These are phyloP conservation scores for Dreissena rostriformis DNA, from an alignment of 1,140 invertebrate species.

Conservation along the genomic window DNA sequence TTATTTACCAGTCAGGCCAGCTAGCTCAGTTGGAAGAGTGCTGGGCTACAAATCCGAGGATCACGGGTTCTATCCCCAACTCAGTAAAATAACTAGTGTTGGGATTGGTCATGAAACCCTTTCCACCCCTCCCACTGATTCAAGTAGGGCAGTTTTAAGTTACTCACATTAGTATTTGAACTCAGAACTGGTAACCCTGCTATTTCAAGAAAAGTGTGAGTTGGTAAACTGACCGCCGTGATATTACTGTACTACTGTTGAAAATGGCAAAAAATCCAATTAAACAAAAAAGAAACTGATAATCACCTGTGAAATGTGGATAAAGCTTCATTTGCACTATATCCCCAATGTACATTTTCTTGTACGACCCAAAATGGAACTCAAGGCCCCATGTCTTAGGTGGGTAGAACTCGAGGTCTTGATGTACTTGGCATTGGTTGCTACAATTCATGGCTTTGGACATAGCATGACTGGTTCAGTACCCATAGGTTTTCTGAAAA, in stretches of 20 bases:
- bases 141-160: not conserved
- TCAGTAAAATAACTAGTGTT: too few species aligned
- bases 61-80: not conserved
- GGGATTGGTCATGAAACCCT: not conserved
- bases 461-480: not conserved
- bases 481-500: not conserved
- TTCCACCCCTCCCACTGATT: not conserved
- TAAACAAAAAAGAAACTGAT: too few species aligned
- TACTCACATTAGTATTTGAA: too few species aligned
- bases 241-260: too few species aligned
- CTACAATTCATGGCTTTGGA: not conserved
- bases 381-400: conserved; percentile 44
- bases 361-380: conserved; percentile 41
- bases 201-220: too few species aligned
- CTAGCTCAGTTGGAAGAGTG: not conserved
- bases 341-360: conserved; percentile 48
- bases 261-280: too few species aligned
- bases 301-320: conserved; percentile 35
- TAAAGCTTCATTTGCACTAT: conserved; percentile 39
- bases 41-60: not conserved
- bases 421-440: not conserved
- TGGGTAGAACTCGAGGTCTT: conserved; percentile 37
- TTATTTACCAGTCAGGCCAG: too few species aligned
- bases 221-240: too few species aligned
- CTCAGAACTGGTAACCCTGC: not conserved